Evolutionary conservation across 2,113 vertebrate genomes (phyloP).

Genomic region (Crotalus viridis): DNA sequence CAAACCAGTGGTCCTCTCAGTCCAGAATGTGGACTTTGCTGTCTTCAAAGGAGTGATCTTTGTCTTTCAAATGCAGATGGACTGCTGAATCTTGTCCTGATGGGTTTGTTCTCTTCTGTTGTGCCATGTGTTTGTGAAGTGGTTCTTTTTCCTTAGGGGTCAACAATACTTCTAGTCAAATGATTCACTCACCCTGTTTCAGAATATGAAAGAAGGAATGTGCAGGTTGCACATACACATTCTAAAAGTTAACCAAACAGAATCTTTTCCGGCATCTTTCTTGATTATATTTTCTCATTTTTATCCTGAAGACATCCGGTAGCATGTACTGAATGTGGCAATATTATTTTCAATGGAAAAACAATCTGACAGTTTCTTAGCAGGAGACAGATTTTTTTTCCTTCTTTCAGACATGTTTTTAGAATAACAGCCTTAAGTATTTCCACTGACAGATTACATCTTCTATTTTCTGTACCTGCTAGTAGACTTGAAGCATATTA

Average conservation of each 20-base stretch:
- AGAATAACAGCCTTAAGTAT: background rate
- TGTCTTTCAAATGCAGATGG: background rate
- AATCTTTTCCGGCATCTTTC: background rate
- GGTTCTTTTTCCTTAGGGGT: background rate
- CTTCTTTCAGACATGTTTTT: background rate
- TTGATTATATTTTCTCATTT: background rate
- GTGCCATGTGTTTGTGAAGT: background rate
- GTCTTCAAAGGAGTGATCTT: background rate
- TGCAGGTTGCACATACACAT: background rate
- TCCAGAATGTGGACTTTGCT: background rate
- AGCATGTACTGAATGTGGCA: background rate
- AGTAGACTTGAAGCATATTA: background rate
- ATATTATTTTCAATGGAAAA: background rate
- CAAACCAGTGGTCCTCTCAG: background rate
- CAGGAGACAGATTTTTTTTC: background rate
- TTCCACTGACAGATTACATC: background rate
- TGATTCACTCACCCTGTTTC: background rate
- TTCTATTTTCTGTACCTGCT: background rate
- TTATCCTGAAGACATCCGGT: background rate
- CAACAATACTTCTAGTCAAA: background rate
- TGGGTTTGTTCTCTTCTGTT: background rate
- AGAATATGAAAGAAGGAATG: background rate
- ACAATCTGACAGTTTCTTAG: background rate
- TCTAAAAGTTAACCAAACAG: background rate
- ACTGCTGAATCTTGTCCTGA: background rate